phyloP scores from a whole-genome alignment of 2,113 vertebrate species.

The Columbina picui region DNA sequence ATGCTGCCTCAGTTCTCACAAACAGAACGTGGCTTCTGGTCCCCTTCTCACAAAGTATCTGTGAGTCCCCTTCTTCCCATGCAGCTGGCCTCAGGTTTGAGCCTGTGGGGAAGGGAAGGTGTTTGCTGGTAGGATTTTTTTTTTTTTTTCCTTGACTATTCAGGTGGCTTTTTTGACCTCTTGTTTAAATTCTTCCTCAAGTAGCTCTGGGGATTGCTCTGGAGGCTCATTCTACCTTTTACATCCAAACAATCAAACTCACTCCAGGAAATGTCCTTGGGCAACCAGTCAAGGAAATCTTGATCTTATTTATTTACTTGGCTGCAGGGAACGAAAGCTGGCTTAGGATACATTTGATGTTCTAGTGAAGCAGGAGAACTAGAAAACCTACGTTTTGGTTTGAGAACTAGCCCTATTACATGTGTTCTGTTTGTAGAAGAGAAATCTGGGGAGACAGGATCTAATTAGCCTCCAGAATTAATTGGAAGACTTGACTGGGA shows the following conservation, averaged over 20 bases:
- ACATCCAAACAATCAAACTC: background rate
- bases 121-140: background rate
- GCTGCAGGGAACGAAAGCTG: background rate
- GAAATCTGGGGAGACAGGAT: background rate
- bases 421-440: background rate
- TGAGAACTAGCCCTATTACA: background rate
- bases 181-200: background rate
- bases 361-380: background rate
- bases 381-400: background rate
- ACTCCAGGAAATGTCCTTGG: background rate
- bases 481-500: conserved; percentile 23
- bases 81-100: background rate
- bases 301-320: background rate
- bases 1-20: background rate
- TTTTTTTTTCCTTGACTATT: background rate
- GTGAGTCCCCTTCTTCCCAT: background rate
- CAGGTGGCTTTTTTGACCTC: background rate
- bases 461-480: conserved; percentile 35
- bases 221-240: background rate
- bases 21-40: background rate
- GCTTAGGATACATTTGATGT: background rate
- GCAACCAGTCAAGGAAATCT: background rate
- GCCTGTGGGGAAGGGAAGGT: background rate
- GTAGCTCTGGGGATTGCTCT: background rate
- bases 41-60: background rate